Base-by-base conservation (phyloP, 2,888 invertebrate species). In the Dasysyrphus albostriatus region DNA sequence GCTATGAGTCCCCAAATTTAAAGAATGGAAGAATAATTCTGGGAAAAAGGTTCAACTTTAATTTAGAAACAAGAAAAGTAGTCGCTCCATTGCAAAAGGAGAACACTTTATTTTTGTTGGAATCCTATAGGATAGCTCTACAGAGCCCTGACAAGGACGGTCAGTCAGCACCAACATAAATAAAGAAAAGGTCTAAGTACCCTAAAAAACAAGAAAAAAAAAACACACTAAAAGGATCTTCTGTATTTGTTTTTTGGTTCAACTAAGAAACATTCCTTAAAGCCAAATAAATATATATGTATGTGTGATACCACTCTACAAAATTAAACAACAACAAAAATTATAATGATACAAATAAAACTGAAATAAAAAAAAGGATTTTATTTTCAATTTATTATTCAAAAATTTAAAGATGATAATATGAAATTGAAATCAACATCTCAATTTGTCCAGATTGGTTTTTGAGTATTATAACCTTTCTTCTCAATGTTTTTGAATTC, bases 371-470 rank as follows among this genome's bases (percentile, higher is more conserved):
- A 51, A n/a, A 54, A 54, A 54, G 54, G 54, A 29, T 54, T 14
- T 29, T 54, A 29, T 54, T 54, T 54, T 32, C 29, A 29, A 54
- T 54, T 54, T 54, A 14, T 7, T 14, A 54, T 54, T 54, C 14
- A 29, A 54, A 54, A 14, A 29, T 14, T 29, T 29, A 54, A 54
- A 32, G 8, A 14, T 32, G 14, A 54, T 54, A 54, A 54, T 54
- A 4, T 14, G 7, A 8, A 32, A n/a, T 54, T 54, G 54, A 54
- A 29, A 32, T 54, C 54, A 32, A 54, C 29, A 32, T 32, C 29
- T 29, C n/a, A 32, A 54, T 54, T n/a, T 14, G 7, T n/a, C 8
- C 8, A 29, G 54, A 54, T 54, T 54, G 54, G 29, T 29, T 54
- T n/a, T 54, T 2, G 14, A 7, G 51, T 29, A 14, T n/a, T n/a